These are phyloP conservation scores for Antitype chi DNA, from an alignment of 2,888 invertebrate species.

Conservation along the genomic window DNA sequence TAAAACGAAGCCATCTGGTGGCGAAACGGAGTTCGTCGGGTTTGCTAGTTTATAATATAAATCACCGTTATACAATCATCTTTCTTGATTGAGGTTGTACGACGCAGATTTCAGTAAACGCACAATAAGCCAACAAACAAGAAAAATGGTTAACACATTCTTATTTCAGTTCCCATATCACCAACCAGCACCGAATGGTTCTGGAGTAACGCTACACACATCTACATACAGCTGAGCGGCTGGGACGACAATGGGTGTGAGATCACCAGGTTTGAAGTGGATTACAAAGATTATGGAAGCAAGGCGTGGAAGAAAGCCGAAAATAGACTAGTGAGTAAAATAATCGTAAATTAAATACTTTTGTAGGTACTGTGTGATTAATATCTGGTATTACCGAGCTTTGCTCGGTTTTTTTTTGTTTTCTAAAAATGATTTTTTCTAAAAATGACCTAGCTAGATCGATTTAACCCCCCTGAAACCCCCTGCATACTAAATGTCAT, in stretches of 20 bases:
- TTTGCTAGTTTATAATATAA: background rate
- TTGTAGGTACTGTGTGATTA: too few species aligned
- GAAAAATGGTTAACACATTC: background rate
- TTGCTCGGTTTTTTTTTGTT: too few species aligned
- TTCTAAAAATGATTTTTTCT: too few species aligned
- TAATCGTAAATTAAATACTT: background rate
- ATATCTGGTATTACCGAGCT: too few species aligned
- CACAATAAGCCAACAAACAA: background rate
- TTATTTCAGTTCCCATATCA: conserved; percentile 90
- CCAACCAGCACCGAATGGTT: conserved; percentile 95
- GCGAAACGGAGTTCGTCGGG: too few species aligned
- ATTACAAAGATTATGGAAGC: conserved; percentile 91
- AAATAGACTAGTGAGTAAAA: conserved; percentile 79
- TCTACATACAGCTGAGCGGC: conserved; percentile 94
- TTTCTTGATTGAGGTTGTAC: background rate
- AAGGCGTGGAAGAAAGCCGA: conserved; percentile 87
- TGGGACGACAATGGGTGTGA: conserved; percentile 97
- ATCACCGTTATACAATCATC: background rate
- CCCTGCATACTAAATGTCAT: too few species aligned
- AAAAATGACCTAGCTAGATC: too few species aligned
- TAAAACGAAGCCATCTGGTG: too few species aligned
- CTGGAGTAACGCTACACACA: conserved; percentile 94
- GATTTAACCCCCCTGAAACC: too few species aligned
- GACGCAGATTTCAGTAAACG: background rate
- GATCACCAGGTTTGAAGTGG: conserved; percentile 94